Evolutionary conservation across 2,113 vertebrate species (phyloP).

Genomic region (Potamarius usumacintae): DNA sequence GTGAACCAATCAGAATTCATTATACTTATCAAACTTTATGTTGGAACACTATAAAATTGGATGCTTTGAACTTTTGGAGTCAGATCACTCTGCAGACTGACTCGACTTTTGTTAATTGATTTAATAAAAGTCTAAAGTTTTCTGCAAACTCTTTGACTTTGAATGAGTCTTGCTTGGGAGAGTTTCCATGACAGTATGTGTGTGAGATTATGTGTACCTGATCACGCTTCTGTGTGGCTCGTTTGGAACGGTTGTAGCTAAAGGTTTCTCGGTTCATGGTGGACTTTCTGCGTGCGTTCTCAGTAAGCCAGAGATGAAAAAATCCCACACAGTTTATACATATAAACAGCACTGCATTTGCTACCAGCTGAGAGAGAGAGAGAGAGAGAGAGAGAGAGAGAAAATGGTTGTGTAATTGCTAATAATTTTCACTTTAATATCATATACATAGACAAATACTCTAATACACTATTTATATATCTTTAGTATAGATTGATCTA

Average conservation of each 20-base stretch:
- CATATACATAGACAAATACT: background rate
- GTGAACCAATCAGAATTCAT: too few species aligned
- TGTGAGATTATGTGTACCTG: conserved; percentile 70
- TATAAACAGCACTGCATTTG: conserved; percentile 79
- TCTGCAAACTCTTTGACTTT: too few species aligned
- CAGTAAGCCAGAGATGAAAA: conserved; percentile 81
- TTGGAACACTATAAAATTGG: too few species aligned
- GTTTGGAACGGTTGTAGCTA: conserved; percentile 73
- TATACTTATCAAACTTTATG: too few species aligned
- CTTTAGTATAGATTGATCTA: background rate
- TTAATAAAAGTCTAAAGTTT: too few species aligned
- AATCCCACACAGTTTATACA: conserved; percentile 81
- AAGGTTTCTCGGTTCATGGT: conserved; percentile 79
- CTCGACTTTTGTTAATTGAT: too few species aligned
- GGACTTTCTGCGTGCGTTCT: conserved; percentile 75
- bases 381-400: background rate
- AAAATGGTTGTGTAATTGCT: background rate
- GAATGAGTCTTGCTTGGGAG: too few species aligned
- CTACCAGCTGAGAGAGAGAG: conserved; percentile 70
- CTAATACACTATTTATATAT: background rate
- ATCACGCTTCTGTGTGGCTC: conserved; percentile 80
- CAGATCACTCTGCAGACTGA: too few species aligned
- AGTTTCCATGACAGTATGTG: background rate
- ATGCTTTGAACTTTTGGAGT: too few species aligned
- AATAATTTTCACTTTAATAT: background rate